These are phyloP conservation scores for Neomicropteryx cornuta DNA, from an alignment of 1,140 invertebrate species.

Conservation along the genomic window DNA sequence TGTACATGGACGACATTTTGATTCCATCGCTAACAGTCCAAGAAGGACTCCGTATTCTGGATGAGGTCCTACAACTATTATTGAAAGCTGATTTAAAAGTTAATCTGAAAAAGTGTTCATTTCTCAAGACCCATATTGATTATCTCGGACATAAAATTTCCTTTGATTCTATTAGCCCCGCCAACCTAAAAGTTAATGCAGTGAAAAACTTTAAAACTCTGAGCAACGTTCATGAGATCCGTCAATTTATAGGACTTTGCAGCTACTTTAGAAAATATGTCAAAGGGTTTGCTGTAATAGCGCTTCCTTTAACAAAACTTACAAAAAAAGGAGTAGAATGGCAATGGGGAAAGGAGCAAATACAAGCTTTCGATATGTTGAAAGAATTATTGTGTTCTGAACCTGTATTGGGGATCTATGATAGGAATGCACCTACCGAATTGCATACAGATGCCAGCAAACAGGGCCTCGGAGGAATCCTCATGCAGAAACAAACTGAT, in stretches of 20 bases:
- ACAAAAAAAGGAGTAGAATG: conserved; percentile 15
- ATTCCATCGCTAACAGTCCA: conserved; percentile 4
- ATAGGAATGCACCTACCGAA: conserved; percentile 12
- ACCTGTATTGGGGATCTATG: conserved; percentile 19
- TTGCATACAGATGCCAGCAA: conserved; percentile 20
- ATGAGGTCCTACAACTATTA: conserved; percentile 16
- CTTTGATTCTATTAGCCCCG: conserved; percentile 9
- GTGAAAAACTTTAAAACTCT: conserved; percentile 14
- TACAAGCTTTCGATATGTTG: conserved; percentile 14
- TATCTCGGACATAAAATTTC: conserved; percentile 15
- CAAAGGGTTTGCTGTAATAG: conserved; percentile 15
- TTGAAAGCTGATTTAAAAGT: conserved; percentile 10
- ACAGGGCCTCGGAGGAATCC: conserved; percentile 18
- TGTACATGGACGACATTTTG: conserved; percentile 9
- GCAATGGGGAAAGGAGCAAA: conserved; percentile 16
- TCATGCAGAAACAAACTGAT: conserved; percentile 20
- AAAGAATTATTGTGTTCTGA: conserved; percentile 9
- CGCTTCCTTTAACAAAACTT: conserved; percentile 16
- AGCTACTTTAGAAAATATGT: conserved; percentile 20
- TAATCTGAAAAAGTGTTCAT: conserved; percentile 11
- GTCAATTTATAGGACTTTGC: conserved; percentile 17
- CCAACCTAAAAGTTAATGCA: conserved; percentile 12
- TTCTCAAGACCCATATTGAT: neutral
- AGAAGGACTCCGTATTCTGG: conserved; percentile 17
- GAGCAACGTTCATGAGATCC: conserved; percentile 14